phyloP scores from a whole-genome alignment of 2,888 invertebrate species.

The Boloria selene region DNA sequence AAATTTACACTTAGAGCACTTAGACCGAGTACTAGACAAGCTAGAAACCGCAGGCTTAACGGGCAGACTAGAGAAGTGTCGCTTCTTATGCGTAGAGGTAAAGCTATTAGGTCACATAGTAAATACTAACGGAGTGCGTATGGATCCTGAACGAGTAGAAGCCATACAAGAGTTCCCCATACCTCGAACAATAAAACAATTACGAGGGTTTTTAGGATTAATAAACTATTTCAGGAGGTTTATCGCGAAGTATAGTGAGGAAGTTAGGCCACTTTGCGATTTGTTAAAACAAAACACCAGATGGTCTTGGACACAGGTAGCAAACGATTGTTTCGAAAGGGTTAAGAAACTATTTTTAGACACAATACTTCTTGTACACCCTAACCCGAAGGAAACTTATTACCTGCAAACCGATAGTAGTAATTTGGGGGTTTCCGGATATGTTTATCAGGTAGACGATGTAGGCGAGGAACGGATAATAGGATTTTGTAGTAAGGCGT shows the following conservation, averaged over 20 bases:
- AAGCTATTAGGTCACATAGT: constrained; percentile 42
- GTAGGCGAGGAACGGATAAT: not conserved
- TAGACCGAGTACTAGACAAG: constrained; percentile 27
- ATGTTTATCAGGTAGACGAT: not conserved
- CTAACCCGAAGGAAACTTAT: not conserved
- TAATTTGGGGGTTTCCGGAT: not conserved
- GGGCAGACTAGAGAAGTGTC: constrained; percentile 31
- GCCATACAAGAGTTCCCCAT: constrained; percentile 39
- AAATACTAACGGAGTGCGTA: constrained; percentile 31
- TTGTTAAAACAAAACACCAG: constrained; percentile 38
- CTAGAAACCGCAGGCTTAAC: constrained; percentile 34
- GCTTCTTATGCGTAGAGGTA: constrained; percentile 34
- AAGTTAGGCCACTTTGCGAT: constrained; percentile 35
- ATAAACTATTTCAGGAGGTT: constrained; percentile 44
- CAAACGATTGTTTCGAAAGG: constrained; percentile 37
- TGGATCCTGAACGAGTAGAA: constrained; percentile 35
- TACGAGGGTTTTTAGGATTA: constrained; percentile 43
- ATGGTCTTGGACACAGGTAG: constrained; percentile 37
- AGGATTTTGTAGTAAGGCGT: not conserved
- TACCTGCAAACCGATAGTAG: constrained; percentile 6
- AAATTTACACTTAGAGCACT: constrained; percentile 39
- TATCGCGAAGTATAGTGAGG: constrained; percentile 31
- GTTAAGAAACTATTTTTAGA: constrained; percentile 36
- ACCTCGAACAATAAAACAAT: constrained; percentile 40
- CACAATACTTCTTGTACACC: constrained; percentile 4